Conservation (phyloP, 1,140 invertebrate genomes). For the Drosophila littoralis region DNA sequence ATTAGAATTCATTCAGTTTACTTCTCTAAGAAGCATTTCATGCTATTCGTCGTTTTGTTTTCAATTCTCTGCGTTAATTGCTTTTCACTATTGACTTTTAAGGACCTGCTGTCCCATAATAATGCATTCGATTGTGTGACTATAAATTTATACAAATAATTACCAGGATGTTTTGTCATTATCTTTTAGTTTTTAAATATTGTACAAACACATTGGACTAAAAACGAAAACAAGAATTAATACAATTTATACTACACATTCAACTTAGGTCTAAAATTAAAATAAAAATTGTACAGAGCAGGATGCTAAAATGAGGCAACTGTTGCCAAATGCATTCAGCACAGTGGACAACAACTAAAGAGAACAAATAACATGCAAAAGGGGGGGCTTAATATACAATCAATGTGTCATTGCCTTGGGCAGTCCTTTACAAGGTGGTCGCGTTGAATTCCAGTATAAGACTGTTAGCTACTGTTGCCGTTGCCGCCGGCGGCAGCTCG, state of each 20-base stretch:
- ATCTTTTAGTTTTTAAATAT: conserved; percentile 41
- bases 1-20: conserved; percentile 63
- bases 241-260: conserved; percentile 69
- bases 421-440: conserved; percentile 68
- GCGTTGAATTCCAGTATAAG: conserved; percentile 81
- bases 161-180: conserved; percentile 10
- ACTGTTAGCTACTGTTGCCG: conserved; percentile 56
- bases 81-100: conserved; percentile 57
- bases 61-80: conserved; percentile 73
- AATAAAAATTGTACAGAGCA: conserved; percentile 51
- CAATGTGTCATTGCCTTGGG: conserved; percentile 35
- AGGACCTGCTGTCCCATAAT: conserved; percentile 28
- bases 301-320: conserved; percentile 31
- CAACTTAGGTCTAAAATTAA: conserved; percentile 65
- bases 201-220: conserved; percentile 75
- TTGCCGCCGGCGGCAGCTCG: conserved; percentile 43
- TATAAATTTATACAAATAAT: conserved; percentile 42
- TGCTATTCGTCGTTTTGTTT: conserved; percentile 78
- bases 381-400: conserved; percentile 55
- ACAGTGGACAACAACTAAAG: conserved; percentile 44
- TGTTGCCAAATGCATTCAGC: conserved; percentile 13
- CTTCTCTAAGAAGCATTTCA: conserved; percentile 71
- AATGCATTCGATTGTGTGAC: conserved; percentile 36
- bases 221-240: conserved; percentile 66
- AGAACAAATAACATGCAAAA: conserved; percentile 41